Evolutionary conservation across 2,797 vertebrate species (phyloP).

Genomic region (Peromyscus melanophrys): DNA sequence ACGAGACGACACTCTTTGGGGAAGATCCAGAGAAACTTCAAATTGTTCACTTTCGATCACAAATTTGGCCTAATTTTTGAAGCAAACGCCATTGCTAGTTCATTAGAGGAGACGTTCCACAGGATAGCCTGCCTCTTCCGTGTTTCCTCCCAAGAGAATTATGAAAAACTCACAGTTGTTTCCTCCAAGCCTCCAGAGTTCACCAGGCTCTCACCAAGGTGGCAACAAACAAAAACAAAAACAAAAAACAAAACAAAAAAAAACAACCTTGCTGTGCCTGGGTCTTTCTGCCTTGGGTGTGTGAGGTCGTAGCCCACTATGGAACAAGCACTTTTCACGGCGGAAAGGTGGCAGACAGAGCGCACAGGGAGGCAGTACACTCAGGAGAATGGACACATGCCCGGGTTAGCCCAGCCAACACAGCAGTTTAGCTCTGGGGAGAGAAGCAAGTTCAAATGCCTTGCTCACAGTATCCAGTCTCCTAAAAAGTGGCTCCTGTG

Average conservation of each 20-base stretch:
- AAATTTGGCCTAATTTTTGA: slow-evolving; percentile 52
- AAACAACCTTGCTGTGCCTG: background rate
- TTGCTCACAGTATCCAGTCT: slow-evolving; percentile 88
- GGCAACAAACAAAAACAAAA: background rate
- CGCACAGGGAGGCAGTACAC: slow-evolving; percentile 77
- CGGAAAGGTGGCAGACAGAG: slow-evolving; percentile 75
- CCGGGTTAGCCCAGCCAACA: slow-evolving; percentile 76
- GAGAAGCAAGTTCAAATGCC: slow-evolving; percentile 78
- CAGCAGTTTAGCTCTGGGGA: slow-evolving; percentile 69
- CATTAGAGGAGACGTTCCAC: background rate
- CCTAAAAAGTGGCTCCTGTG: slow-evolving; percentile 84
- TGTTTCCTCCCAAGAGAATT: background rate
- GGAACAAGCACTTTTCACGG: slow-evolving; percentile 74
- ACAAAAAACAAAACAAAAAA: too few species aligned
- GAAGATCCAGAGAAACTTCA: slow-evolving; percentile 47
- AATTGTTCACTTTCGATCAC: slow-evolving; percentile 24
- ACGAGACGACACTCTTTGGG: background rate
- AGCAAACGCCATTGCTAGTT: background rate
- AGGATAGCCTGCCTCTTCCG: background rate
- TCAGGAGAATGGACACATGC: slow-evolving; percentile 89
- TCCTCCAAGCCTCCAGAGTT: background rate
- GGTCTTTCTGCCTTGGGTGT: slow-evolving; percentile 63
- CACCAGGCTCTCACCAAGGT: background rate
- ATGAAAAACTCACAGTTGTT: background rate
- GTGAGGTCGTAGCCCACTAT: slow-evolving; percentile 84